Base-by-base conservation (phyloP, 1,140 invertebrate species). In the Hormaphis cornu region DNA sequence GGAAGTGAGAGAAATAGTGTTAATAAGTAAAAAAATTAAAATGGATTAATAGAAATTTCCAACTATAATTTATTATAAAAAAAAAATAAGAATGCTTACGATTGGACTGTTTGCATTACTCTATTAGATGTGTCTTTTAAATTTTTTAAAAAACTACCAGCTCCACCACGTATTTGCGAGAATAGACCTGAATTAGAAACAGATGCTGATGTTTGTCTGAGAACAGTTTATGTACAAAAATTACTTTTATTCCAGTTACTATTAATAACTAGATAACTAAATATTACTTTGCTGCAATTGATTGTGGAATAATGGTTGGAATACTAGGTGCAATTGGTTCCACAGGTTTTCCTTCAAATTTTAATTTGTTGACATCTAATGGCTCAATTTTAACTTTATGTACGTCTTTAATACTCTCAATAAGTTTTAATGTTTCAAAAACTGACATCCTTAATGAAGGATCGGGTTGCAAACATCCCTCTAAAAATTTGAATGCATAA, bases 31-130 rank as follows among this genome's bases (percentile, higher is more conserved):
- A 33, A 6, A 6, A 33, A 33, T 33, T 33, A 33, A 33, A 33
- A 33, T 6, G 4, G 30, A 33, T 33, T 33, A 6, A 33, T 33
- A 33, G 30, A 20, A 18, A n/a, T 53, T 53, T n/a, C 50, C 0
- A n/a, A n/a, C 24, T 52, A 1, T 10, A 7, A 33, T n/a, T n/a
- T n/a, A n/a, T n/a, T n/a, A n/a, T n/a, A 33, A 33, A 33, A 33
- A 6, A 18, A n/a, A 58, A 14, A 3, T 20, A 71, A 44, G 40
- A 40, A 5, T 37, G 86, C 87, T 85, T 79, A 91, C 89, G 93
- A 91, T 77, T 95, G 93, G 53, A 97, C 91, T 30, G 93, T 91
- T 76, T 96, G 92, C 86, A 97, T 95, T 16, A 98, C 91, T 84
- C 95, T 96, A 18, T 87, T 89, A 8, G 94, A 96, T 1, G 94